Conservation (phyloP, 2,113 vertebrate species). For the Neofelis nebulosa region DNA sequence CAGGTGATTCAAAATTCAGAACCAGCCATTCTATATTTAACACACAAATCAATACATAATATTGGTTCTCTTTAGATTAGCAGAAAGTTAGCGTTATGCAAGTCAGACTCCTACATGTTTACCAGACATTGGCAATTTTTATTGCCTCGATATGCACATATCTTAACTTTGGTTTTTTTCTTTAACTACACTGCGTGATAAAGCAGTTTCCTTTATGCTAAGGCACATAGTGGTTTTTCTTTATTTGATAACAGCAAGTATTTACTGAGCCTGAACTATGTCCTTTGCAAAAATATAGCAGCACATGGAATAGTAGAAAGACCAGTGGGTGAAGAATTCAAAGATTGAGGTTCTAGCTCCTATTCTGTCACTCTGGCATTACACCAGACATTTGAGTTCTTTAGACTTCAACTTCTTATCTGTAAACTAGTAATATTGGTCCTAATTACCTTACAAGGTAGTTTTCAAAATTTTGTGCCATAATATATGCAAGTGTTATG, state of each 20-base stretch:
- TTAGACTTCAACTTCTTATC: background rate
- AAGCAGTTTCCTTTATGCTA: background rate
- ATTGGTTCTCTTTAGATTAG: background rate
- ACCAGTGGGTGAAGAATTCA: background rate
- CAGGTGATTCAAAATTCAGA: background rate
- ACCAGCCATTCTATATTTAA: background rate
- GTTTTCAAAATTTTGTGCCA: background rate
- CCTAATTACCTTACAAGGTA: background rate
- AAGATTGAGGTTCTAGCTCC: background rate
- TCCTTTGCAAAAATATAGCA: background rate
- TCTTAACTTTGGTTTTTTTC: background rate
- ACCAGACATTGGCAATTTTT: background rate
- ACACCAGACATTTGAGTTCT: background rate
- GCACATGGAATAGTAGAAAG: background rate
- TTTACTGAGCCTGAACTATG: background rate
- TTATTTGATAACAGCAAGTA: background rate
- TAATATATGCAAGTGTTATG: background rate
- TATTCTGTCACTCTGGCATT: background rate
- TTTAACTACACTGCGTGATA: background rate
- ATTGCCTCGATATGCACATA: background rate
- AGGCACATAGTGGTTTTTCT: background rate
- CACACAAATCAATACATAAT: background rate
- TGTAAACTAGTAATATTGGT: background rate
- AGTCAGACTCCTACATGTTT: background rate
- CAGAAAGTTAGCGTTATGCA: background rate